phyloP scores from a whole-genome alignment of 2,113 vertebrate genomes.

The Ia io region DNA sequence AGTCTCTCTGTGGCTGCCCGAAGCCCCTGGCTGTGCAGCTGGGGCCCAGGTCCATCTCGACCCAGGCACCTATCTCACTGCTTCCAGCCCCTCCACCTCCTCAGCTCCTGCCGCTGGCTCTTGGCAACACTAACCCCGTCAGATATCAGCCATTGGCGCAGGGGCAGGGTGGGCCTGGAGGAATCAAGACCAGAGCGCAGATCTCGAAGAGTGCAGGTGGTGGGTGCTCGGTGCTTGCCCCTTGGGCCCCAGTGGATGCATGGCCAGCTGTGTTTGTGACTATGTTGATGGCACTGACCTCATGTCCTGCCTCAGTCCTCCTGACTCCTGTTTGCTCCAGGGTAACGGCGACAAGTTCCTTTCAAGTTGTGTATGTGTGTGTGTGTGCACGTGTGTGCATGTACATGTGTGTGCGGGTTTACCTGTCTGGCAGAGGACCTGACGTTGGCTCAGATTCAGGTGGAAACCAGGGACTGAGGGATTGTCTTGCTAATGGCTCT shows the following conservation, averaged over 20 bases:
- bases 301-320: not conserved
- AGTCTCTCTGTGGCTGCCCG: not conserved
- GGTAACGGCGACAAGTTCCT: not conserved
- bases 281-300: accelerated
- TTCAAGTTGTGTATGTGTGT: not conserved
- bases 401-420: not conserved
- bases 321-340: not conserved
- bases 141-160: not conserved
- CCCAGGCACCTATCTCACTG: not conserved
- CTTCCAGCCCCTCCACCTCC: not conserved
- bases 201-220: not conserved
- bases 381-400: accelerated
- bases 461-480: conserved; percentile 44
- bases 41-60: not conserved
- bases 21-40: not conserved
- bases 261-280: too few species aligned
- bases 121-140: not conserved
- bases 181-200: not conserved
- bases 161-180: not conserved
- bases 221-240: not conserved
- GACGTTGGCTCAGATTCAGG: conserved; percentile 57
- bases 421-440: conserved; percentile 40
- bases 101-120: not conserved
- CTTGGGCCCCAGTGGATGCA: accelerated
- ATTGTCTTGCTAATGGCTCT: conserved; percentile 37